These are phyloP conservation scores for Drosophila quadrilineata DNA, from an alignment of 1,140 invertebrate species.

Conservation along the genomic window DNA sequence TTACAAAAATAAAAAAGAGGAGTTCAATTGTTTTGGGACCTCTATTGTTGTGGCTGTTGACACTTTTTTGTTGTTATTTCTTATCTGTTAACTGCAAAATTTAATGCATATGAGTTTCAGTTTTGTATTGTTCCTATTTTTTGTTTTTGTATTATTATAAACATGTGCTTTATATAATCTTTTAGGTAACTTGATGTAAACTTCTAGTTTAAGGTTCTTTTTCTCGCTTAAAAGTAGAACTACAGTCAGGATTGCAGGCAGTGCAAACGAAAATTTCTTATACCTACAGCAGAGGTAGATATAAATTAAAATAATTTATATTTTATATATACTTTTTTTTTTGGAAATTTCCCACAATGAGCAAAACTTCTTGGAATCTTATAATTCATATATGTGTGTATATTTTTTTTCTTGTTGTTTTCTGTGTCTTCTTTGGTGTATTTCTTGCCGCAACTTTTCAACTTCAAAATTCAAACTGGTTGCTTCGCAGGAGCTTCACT, in stretches of 20 bases:
- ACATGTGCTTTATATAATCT: too few species aligned
- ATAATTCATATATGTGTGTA: constrained; percentile 21
- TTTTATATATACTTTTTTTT: too few species aligned
- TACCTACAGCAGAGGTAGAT: too few species aligned
- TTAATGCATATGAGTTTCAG: constrained; percentile 16
- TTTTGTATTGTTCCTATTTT: too few species aligned
- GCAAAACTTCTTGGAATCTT: constrained; percentile 31
- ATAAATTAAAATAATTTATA: not conserved
- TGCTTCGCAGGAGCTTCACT: constrained; percentile 44
- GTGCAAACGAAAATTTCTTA: too few species aligned
- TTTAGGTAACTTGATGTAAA: too few species aligned
- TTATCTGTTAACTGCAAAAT: constrained; percentile 26
- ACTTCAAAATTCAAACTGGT: constrained; percentile 29
- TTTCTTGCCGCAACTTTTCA: constrained; percentile 21
- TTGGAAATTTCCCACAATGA: constrained; percentile 44
- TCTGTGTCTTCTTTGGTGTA: constrained; percentile 4
- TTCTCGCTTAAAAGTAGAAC: too few species aligned
- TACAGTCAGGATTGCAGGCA: too few species aligned
- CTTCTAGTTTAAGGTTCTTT: too few species aligned
- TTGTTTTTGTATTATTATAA: too few species aligned
- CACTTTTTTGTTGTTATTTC: constrained; percentile 10
- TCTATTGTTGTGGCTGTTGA: constrained; percentile 19
- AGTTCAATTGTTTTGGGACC: constrained; percentile 52
- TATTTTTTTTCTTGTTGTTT: constrained; percentile 7
- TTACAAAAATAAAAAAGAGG: constrained; percentile 19